phyloP scores from a whole-genome alignment of 2,797 vertebrate genomes.

The Distichodus sexfasciatus region DNA sequence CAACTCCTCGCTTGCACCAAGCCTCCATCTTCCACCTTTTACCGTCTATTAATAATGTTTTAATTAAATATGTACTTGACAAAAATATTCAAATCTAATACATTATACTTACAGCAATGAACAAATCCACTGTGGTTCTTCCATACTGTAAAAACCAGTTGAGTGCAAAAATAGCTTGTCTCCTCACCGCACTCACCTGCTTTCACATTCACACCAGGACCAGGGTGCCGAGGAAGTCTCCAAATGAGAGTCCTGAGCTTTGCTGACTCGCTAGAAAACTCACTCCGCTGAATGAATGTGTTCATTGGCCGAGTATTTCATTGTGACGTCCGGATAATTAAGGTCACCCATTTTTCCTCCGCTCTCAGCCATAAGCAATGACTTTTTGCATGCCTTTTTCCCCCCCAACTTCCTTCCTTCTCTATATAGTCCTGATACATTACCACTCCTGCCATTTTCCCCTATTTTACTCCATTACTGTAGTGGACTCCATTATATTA shows the following conservation, averaged over 20 bases:
- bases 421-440: slow-evolving; percentile 14
- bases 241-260: not conserved
- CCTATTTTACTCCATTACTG: slow-evolving; percentile 29
- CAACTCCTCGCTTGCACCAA: too few relatives aligned
- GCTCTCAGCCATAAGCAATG: slow-evolving; percentile 1
- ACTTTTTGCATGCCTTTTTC: slow-evolving; percentile 19
- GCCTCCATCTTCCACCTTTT: too few relatives aligned
- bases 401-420: too few relatives aligned
- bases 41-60: too few relatives aligned
- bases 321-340: slow-evolving; percentile 47
- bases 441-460: slow-evolving; percentile 22
- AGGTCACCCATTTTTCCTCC: slow-evolving; percentile 30
- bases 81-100: too few relatives aligned
- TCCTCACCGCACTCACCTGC: not conserved
- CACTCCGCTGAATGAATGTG: slow-evolving; percentile 6
- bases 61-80: too few relatives aligned
- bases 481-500: slow-evolving; percentile 26
- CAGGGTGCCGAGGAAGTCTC: too few relatives aligned
- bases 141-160: too few relatives aligned
- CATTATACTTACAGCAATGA: too few relatives aligned
- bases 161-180: too few relatives aligned
- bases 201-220: not conserved
- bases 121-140: too few relatives aligned
- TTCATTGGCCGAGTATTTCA: slow-evolving; percentile 40
- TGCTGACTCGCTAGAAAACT: slow-evolving; percentile 12